Base-by-base conservation (phyloP, 2,797 vertebrate genomes). In the Cephalopachus bancanus region DNA sequence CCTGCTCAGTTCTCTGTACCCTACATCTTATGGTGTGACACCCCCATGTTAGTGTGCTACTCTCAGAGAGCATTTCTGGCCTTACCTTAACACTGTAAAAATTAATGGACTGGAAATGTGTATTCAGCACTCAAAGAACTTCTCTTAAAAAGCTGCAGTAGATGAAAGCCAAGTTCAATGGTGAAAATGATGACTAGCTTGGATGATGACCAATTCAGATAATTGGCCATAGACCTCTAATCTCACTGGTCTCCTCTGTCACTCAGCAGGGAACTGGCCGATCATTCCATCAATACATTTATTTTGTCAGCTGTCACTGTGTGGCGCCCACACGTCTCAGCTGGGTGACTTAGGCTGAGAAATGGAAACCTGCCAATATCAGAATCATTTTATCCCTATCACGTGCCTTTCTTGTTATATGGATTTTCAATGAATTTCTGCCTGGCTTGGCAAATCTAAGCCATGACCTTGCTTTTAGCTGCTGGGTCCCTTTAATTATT, bases 251-350 rank as follows among this genome's bases (percentile, higher is more conserved):
- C 62, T 81, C 89, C 72, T 85, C 89, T 79, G 89, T 87, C 86
- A 44, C 83, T 86, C 84, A 22, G 76, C 95, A 64, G 97, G 92
- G 81, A 97, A 81, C 76, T 2, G 0, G 84, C 53, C 51, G 4
- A 96, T 95, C 89, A 89, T 74, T 87, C 83, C 76, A 93, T 96
- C 97, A 79, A 96, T 96, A 95, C 92, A 44, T 97, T 97, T 95
- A 94, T 93, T 97, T 92, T 97, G 97, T 96, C 97, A 97, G 84
- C 90, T 97, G 93, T 97, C 95, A 93, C 89, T 64, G 81, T 88
- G 89, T 83, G 93, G 92, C 6, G 33, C 94, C 89, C 94, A 88
- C 95, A 95, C 1, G 30, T 96, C 95, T 95, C 96, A 90, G 95
- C 90, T 95, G 92, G 87, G 96, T 59, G 93, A 96, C 94, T 87